Evolutionary conservation across 2,888 invertebrate species (phyloP).

Genomic region (Phaonia tiefii): DNA sequence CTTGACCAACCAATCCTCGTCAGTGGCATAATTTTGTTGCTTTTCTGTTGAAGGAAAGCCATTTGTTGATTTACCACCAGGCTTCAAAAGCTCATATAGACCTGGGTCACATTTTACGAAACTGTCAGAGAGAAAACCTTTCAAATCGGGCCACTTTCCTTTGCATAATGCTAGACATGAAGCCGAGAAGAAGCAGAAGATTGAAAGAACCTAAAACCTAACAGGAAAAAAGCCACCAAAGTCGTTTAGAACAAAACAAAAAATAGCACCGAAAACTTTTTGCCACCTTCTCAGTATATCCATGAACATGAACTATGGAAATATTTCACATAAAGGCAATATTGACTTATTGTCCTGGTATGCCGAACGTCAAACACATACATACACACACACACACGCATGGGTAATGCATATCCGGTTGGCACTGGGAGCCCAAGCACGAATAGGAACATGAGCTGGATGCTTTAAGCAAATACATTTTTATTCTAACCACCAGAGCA

Average conservation of each 20-base stretch:
- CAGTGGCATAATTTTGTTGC: too few relatives aligned
- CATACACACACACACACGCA: background rate
- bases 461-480: constrained; percentile 28
- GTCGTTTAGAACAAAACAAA: constrained; percentile 20
- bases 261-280: constrained; percentile 47
- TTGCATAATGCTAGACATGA: background rate
- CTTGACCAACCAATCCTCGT: too few relatives aligned
- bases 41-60: too few relatives aligned
- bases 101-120: too few relatives aligned
- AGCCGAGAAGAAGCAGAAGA: background rate
- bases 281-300: constrained; percentile 43
- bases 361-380: background rate
- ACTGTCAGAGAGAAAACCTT: too few relatives aligned
- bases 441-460: constrained; percentile 3
- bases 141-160: too few relatives aligned
- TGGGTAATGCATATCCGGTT: constrained; percentile 40
- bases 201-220: background rate
- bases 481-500: constrained; percentile 30
- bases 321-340: constrained; percentile 57
- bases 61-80: too few relatives aligned
- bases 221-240: constrained; percentile 22
- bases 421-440: constrained; percentile 34
- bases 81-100: too few relatives aligned
- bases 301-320: constrained; percentile 47
- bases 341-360: constrained; percentile 53